Conservation (phyloP, 2,888 invertebrate genomes). For the Leptogaster cylindrica region DNA sequence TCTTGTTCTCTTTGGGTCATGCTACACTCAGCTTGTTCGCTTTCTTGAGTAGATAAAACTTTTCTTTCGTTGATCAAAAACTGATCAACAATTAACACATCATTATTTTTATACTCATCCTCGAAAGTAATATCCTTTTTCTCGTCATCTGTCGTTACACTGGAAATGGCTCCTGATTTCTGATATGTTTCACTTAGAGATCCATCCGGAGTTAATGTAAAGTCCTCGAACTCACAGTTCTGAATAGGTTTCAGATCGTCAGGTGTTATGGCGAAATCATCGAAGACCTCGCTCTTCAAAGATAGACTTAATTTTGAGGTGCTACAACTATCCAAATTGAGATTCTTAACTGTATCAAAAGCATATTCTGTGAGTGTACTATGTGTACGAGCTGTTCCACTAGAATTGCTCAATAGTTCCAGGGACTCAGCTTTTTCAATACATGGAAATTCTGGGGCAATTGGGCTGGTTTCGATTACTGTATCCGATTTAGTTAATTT, state of each 20-base stretch:
- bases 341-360: conserved; percentile 50
- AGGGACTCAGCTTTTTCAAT: conserved; percentile 47
- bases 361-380: conserved; percentile 50
- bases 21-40: not conserved
- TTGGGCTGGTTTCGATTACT: conserved; percentile 39
- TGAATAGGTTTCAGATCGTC: conserved; percentile 46
- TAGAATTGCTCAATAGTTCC: conserved; percentile 48
- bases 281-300: conserved; percentile 50
- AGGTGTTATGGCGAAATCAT: conserved; percentile 49
- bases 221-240: conserved; percentile 50
- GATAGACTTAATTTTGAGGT: conserved; percentile 50
- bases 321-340: conserved; percentile 50
- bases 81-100: conserved; percentile 44
- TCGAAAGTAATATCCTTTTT: conserved; percentile 2
- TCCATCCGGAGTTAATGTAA: conserved; percentile 50
- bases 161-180: not conserved
- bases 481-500: conserved; percentile 40
- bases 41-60: not conserved
- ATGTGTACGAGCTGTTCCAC: conserved; percentile 47
- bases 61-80: conserved; percentile 47
- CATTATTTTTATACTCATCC: conserved; percentile 11
- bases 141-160: not conserved
- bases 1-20: not conserved
- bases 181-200: conserved; percentile 45
- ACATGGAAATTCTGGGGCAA: conserved; percentile 36